Percentiles rank a stretch among this genome's conserved stretches.
Conservation (phyloP, 2,888 invertebrate genomes). For the Teleiodes luculella region DNA sequence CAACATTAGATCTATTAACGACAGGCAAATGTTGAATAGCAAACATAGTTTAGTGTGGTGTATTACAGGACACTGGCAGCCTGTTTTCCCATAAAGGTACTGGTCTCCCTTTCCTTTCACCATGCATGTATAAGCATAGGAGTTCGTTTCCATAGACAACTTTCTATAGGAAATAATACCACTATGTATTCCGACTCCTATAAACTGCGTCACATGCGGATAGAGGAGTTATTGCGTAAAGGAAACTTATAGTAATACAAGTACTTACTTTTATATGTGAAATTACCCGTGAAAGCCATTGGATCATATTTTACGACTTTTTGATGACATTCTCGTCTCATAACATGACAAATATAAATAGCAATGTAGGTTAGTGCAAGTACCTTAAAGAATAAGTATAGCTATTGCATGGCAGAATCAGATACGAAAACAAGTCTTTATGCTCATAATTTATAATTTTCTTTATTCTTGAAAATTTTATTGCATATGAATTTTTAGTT, state of each 20-base stretch:
- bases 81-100: neutral
- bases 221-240: conserved; percentile 4
- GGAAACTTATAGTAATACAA: too few species aligned
- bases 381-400: too few species aligned
- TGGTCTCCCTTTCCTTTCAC: conserved; percentile 3
- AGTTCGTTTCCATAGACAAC: conserved; percentile 1
- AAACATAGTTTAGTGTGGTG: neutral
- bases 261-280: neutral
- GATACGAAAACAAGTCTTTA: too few species aligned
- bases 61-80: neutral
- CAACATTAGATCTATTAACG: neutral
- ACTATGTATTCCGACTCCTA: conserved; percentile 4
- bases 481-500: too few species aligned
- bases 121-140: neutral
- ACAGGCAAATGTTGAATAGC: neutral
- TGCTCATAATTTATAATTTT: too few species aligned
- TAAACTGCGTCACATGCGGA: neutral
- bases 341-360: neutral
- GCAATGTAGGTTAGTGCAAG: too few species aligned
- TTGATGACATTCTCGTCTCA: conserved; percentile 4
- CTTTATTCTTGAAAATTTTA: too few species aligned
- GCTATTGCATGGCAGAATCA: too few species aligned
- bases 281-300: conserved; percentile 1
- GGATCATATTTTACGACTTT: conserved; percentile 5
- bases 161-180: conserved; percentile 8